Evolutionary conservation across 2,888 invertebrate genomes (phyloP).

Genomic region (Xestia sexstrigata): DNA sequence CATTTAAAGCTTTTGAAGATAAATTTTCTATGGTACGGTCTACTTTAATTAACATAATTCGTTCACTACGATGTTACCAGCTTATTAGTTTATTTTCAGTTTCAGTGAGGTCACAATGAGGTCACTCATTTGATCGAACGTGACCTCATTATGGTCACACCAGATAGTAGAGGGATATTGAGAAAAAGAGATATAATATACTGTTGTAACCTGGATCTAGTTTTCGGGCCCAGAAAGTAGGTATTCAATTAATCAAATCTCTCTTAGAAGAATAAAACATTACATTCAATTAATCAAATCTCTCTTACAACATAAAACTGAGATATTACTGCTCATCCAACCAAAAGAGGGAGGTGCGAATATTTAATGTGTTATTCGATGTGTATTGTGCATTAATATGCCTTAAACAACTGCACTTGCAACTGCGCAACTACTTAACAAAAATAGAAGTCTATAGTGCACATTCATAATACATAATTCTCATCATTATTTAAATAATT

Average conservation of each 20-base stretch:
- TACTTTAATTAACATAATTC: slow-evolving; percentile 2
- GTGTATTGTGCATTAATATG: too few relatives aligned
- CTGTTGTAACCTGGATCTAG: neutral
- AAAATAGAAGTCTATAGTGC: too few relatives aligned
- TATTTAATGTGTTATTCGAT: too few relatives aligned
- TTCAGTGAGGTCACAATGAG: slow-evolving; percentile 8
- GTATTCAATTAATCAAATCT: neutral
- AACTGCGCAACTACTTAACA: too few relatives aligned
- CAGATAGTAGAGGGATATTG: neutral
- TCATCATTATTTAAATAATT: too few relatives aligned
- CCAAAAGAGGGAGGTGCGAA: neutral
- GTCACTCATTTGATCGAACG: neutral
- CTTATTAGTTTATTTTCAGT: slow-evolving; percentile 29
- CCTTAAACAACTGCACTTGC: too few relatives aligned
- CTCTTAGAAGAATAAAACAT: neutral
- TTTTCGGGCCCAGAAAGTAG: neutral
- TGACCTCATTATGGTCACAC: neutral
- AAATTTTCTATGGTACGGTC: neutral
- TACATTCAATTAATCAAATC: too few relatives aligned
- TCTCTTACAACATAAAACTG: neutral
- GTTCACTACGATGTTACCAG: slow-evolving; percentile 53
- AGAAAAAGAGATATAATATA: neutral
- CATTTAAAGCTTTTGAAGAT: neutral
- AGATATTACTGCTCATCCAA: neutral
- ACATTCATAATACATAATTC: too few relatives aligned